Evolutionary conservation across 2,113 vertebrate species (phyloP).

Genomic region (Mystacornis crossleyi): DNA sequence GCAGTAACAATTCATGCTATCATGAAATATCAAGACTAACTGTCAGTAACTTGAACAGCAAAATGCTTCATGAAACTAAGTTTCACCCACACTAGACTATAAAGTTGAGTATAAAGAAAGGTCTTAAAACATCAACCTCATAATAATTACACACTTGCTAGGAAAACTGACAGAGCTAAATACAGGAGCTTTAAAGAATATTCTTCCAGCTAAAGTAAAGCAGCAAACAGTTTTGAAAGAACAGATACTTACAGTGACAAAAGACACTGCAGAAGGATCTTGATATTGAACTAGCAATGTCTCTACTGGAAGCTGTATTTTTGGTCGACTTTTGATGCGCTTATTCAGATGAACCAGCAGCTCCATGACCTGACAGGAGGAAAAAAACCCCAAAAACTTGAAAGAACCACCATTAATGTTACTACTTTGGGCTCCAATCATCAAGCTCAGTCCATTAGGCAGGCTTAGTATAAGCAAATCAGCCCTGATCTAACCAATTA

Average conservation of each 20-base stretch:
- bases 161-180: neutral
- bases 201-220: neutral
- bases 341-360: conserved; percentile 96
- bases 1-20: neutral
- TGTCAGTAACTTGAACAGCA: neutral
- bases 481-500: neutral
- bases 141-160: neutral
- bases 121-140: neutral
- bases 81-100: neutral
- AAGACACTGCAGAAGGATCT: conserved; percentile 95
- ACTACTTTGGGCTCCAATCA: neutral
- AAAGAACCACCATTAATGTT: neutral
- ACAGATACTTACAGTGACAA: conserved; percentile 88
- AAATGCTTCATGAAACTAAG: neutral
- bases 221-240: neutral
- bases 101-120: neutral
- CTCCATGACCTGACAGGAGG: conserved; percentile 90
- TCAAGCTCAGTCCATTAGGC: neutral
- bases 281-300: conserved; percentile 96
- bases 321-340: conserved; percentile 95
- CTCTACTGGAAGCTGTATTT: conserved; percentile 96
- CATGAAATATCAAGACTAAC: neutral
- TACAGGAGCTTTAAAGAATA: neutral
- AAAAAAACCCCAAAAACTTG: neutral
- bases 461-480: neutral